Percentiles rank a stretch among this genome's conserved stretches.
Conservation (phyloP, 2,113 vertebrate genomes). For the Triplophysa rosa region DNA sequence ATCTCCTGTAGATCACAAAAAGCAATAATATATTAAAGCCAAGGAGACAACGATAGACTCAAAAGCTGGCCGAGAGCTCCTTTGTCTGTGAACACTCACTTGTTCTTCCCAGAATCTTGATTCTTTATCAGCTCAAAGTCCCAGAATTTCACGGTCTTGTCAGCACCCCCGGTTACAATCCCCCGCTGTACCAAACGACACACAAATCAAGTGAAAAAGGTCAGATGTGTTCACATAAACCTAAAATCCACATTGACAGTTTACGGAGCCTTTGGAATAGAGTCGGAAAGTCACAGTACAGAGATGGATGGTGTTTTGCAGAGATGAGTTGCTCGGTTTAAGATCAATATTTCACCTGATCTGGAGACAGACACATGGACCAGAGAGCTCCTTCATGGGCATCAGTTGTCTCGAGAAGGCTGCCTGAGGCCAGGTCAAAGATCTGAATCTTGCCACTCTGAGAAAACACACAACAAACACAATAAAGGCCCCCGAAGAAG, state of each 20-base stretch:
- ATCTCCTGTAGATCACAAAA: conserved; percentile 66
- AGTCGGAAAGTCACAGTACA: background rate
- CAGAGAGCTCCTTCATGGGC: conserved; percentile 87
- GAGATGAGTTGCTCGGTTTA: background rate
- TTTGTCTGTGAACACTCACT: conserved; percentile 69
- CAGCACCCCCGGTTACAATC: conserved; percentile 89
- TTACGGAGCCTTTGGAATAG: background rate
- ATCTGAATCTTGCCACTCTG: conserved; percentile 93
- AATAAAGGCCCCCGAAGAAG: background rate
- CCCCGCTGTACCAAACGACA: conserved; percentile 77
- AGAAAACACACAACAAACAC: conserved; percentile 1
- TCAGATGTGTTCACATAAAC: background rate
- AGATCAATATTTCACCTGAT: conserved; percentile 79
- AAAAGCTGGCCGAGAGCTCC: background rate
- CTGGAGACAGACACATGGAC: conserved; percentile 89
- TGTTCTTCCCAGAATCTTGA: conserved; percentile 75
- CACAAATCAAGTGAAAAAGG: background rate
- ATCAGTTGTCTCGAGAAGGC: conserved; percentile 78
- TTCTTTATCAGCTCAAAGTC: conserved; percentile 95
- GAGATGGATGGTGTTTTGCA: background rate
- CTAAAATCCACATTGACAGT: background rate
- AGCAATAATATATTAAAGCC: background rate
- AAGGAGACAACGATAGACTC: background rate
- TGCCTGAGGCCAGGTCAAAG: conserved; percentile 91
- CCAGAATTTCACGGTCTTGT: conserved; percentile 96